A percentile compares a stretch with the other conserved stretches of the same genome.
Conservation (phyloP, 2,888 invertebrate genomes). For the Philonicus albiceps region DNA sequence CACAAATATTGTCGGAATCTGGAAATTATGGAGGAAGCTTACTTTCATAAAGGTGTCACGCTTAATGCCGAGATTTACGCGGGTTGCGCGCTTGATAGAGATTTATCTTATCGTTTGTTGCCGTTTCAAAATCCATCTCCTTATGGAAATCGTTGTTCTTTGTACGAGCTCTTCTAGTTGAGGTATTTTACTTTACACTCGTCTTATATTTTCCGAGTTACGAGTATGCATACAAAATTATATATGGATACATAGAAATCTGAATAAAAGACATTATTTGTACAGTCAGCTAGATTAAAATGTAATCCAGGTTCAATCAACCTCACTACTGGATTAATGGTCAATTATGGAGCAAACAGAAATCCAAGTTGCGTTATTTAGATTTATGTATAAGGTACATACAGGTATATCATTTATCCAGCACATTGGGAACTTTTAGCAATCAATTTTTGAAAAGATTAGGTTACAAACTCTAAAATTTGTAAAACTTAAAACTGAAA, state of each 20-base stretch:
- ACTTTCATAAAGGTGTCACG: background rate
- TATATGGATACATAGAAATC: background rate
- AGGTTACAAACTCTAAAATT: too few relatives aligned
- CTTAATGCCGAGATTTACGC: background rate
- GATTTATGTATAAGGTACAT: too few relatives aligned
- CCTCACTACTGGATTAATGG: background rate
- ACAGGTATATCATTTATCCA: too few relatives aligned
- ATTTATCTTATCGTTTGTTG: background rate
- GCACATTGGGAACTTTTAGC: too few relatives aligned
- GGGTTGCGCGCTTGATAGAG: background rate
- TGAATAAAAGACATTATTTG: background rate
- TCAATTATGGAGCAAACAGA: too few relatives aligned
- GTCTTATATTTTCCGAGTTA: background rate
- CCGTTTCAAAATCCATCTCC: background rate
- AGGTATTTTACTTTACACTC: background rate
- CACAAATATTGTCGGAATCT: background rate
- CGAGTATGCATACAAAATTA: background rate
- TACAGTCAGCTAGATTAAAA: background rate
- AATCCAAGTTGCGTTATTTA: too few relatives aligned
- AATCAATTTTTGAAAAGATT: too few relatives aligned
- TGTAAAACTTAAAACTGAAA: too few relatives aligned
- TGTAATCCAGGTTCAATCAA: background rate
- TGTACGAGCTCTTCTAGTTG: background rate
- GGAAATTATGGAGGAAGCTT: background rate
- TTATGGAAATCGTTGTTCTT: background rate